Evolutionary conservation across 2,888 invertebrate species (phyloP), one percentile per base, ranked within the genome.

Genomic region (Pelosia muscerda): DNA sequence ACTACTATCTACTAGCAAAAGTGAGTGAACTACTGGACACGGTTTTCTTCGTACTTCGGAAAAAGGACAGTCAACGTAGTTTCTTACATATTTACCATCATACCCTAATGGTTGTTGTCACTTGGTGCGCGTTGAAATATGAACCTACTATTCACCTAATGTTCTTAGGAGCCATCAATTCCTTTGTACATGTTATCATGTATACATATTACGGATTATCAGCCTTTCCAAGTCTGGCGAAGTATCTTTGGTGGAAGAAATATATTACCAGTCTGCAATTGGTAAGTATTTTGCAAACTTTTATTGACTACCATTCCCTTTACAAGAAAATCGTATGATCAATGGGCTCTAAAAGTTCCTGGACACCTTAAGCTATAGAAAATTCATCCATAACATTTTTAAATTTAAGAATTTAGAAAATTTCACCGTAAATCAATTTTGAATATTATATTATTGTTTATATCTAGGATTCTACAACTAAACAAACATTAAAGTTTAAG

Each of bases 1-100:
- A 97, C 84, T 96, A 68, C 59, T 80, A 80, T 26, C 55, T 96
- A 83, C 92, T 96, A 73, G 96, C 96, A 23, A 97, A 97, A 88
- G 87, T 97, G 23, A 92, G 96, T 0, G 97, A 97, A 85, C 93
- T 97, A 0, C 81, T 97, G 71, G 97, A 97, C 82, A 97, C 97
- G 0, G 95, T 97, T n/a, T 98, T 98, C 91, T 98, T 98, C 87
- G 97, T 98, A 15, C 89, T 98, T 79, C 95, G 98, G 22, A 98
- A 98, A 88, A 82, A 92, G 93, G 53, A 95, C 95, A 80, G 96
- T 57, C 98, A 98, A 90, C 96, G 98, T 4, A 96, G 97, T 0
- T 97, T 97, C 82, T 95, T 98, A 25, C 98, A 98, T 84, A 96
- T 98, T 0, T 98, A 97, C 84, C 98, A 98, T 88, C 98, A 98